phyloP scores from a whole-genome alignment of 2,113 vertebrate species.

The Seriola aureovittata region DNA sequence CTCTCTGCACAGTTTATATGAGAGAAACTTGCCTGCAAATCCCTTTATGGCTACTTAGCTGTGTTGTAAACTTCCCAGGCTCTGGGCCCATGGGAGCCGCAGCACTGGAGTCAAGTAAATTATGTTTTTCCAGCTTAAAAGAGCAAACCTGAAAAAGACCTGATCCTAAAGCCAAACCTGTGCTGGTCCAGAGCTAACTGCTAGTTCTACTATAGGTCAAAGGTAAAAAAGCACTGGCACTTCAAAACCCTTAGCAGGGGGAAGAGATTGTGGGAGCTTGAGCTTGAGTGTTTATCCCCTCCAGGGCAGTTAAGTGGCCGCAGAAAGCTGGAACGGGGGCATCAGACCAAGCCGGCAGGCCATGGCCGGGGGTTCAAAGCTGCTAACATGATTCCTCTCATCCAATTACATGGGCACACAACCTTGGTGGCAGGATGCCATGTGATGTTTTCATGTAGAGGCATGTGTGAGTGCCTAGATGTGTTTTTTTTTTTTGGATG shows the following conservation, averaged over 20 bases:
- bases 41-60: slow-evolving; percentile 67
- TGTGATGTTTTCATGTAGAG: slow-evolving; percentile 21
- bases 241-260: slow-evolving; percentile 7
- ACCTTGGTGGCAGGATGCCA: slow-evolving; percentile 23
- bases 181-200: slow-evolving; percentile 17
- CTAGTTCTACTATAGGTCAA: slow-evolving; percentile 18
- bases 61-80: slow-evolving; percentile 58
- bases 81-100: slow-evolving; percentile 44
- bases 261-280: slow-evolving; percentile 15
- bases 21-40: slow-evolving; percentile 60
- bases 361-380: slow-evolving; percentile 58
- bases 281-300: slow-evolving; percentile 39
- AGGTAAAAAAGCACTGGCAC: slow-evolving; percentile 25
- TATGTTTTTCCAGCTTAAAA: slow-evolving; percentile 53
- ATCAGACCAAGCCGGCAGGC: slow-evolving; percentile 45
- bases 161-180: slow-evolving; percentile 13
- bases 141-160: slow-evolving; percentile 19
- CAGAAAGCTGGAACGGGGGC: slow-evolving; percentile 35
- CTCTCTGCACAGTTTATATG: slow-evolving; percentile 41
- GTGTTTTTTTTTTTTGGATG: not conserved
- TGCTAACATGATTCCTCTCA: slow-evolving; percentile 66
- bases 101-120: slow-evolving; percentile 51
- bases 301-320: slow-evolving; percentile 29
- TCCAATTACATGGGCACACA: slow-evolving; percentile 68
- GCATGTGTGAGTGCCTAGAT: not conserved